These are phyloP conservation scores for Venusia cambrica DNA, from an alignment of 2,888 invertebrate species.

Conservation along the genomic window DNA sequence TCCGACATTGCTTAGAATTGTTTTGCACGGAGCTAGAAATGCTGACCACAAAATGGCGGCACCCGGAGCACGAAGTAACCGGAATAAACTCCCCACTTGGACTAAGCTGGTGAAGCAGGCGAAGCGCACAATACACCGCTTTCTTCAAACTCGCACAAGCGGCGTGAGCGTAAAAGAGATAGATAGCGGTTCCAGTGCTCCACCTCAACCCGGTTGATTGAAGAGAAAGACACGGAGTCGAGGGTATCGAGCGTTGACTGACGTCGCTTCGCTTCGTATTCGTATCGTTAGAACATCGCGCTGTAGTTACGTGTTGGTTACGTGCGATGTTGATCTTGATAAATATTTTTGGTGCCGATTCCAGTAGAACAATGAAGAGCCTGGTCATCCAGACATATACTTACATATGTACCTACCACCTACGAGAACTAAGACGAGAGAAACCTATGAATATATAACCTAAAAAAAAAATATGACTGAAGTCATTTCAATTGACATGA, in stretches of 20 bases:
- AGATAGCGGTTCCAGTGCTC: slow-evolving; percentile 6
- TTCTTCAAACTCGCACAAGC: slow-evolving; percentile 39
- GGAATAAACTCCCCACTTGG: slow-evolving; percentile 59
- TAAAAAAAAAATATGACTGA: too few relatives aligned
- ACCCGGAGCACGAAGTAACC: slow-evolving; percentile 42
- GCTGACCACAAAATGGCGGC: slow-evolving; percentile 28
- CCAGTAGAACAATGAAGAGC: too few relatives aligned
- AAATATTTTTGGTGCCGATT: too few relatives aligned
- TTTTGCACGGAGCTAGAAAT: slow-evolving; percentile 23
- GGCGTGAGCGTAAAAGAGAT: slow-evolving; percentile 42
- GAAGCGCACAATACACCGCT: slow-evolving; percentile 33
- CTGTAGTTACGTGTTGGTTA: too few relatives aligned
- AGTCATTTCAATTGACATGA: too few relatives aligned
- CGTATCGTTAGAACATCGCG: slow-evolving; percentile 15
- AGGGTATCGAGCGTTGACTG: slow-evolving; percentile 49
- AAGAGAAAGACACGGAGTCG: slow-evolving; percentile 39
- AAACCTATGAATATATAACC: too few relatives aligned
- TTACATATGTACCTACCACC: too few relatives aligned
- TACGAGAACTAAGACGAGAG: too few relatives aligned
- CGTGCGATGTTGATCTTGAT: too few relatives aligned
- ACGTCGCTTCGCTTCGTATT: too few relatives aligned
- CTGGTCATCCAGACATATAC: too few relatives aligned
- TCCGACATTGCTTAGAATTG: too few relatives aligned
- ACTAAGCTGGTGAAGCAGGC: slow-evolving; percentile 39
- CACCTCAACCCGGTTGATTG: slow-evolving; percentile 48